These are phyloP conservation scores for Druon quercuslanigerum DNA, from an alignment of 1,140 invertebrate species.

Conservation along the genomic window DNA sequence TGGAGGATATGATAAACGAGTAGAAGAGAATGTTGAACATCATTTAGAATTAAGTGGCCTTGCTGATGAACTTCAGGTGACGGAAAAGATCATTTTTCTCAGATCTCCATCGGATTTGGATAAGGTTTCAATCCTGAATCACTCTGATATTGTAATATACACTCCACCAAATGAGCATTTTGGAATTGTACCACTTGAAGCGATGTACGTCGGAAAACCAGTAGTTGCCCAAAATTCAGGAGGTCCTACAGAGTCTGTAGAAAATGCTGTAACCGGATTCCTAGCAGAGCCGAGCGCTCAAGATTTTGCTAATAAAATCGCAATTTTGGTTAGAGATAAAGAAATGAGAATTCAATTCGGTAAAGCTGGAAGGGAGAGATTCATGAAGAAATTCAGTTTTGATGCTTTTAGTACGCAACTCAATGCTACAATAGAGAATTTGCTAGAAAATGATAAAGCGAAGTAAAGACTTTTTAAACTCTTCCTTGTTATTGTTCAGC, in stretches of 20 bases:
- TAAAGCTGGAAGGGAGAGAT: conserved; percentile 76
- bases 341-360: conserved; percentile 79
- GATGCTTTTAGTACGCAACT: conserved; percentile 79
- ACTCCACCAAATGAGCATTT: conserved; percentile 99
- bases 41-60: conserved; percentile 85
- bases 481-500: too few relatives aligned
- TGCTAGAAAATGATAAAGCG: conserved; percentile 45
- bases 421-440: conserved; percentile 71
- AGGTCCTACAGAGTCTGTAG: conserved; percentile 95
- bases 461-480: not conserved
- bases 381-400: conserved; percentile 81
- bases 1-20: conserved; percentile 95
- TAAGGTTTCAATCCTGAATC: conserved; percentile 87
- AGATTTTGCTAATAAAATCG: conserved; percentile 88
- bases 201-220: conserved; percentile 95
- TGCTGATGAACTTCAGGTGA: conserved; percentile 81
- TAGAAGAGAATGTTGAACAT: conserved; percentile 93
- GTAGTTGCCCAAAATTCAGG: conserved; percentile 97
- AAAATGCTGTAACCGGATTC: conserved; percentile 92
- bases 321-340: conserved; percentile 79
- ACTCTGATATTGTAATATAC: conserved; percentile 90
- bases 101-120: conserved; percentile 90
- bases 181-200: conserved; percentile 99
- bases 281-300: conserved; percentile 83
- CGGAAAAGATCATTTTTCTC: conserved; percentile 88